These are phyloP conservation scores for Cataglyphis rosenhaueri DNA, from an alignment of 2,888 invertebrate genomes.

Conservation along the genomic window DNA sequence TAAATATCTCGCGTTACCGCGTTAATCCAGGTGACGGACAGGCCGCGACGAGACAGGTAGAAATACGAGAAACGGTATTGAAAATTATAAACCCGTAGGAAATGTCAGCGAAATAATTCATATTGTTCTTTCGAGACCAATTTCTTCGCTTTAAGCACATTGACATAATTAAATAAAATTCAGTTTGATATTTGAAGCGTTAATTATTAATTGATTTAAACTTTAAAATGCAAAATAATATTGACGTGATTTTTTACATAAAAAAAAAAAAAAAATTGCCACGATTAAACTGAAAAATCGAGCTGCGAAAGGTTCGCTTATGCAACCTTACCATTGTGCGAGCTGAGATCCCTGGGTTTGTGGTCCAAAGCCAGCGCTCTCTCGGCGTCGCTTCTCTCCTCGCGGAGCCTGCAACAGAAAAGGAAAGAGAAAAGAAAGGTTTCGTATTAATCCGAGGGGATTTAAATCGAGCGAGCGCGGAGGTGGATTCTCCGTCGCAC, in stretches of 20 bases:
- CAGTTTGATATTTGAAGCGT: neutral
- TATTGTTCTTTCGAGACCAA: neutral
- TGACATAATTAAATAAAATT: neutral
- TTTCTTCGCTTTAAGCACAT: neutral
- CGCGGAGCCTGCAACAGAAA: slow-evolving; percentile 91
- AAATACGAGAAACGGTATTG: slow-evolving; percentile 43
- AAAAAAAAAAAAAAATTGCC: neutral
- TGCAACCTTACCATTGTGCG: slow-evolving; percentile 92
- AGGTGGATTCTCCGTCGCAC: slow-evolving; percentile 67
- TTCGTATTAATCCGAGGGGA: slow-evolving; percentile 70
- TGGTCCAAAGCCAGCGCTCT: slow-evolving; percentile 92
- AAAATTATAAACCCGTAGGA: slow-evolving; percentile 6
- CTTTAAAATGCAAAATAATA: too few relatives aligned
- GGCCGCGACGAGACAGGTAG: slow-evolving; percentile 15
- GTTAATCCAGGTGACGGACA: slow-evolving; percentile 51
- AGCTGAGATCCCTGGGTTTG: slow-evolving; percentile 94
- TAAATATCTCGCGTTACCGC: slow-evolving; percentile 73
- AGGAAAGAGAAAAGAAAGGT: slow-evolving; percentile 73
- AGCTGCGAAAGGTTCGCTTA: slow-evolving; percentile 57
- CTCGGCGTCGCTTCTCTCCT: slow-evolving; percentile 94
- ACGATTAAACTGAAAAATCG: slow-evolving; percentile 40
- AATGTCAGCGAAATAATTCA: neutral
- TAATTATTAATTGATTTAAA: neutral
- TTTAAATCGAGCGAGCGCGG: slow-evolving; percentile 70
- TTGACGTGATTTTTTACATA: neutral